phyloP scores from a whole-genome alignment of 1,140 invertebrate genomes.

The Maconellicoccus hirsutus region DNA sequence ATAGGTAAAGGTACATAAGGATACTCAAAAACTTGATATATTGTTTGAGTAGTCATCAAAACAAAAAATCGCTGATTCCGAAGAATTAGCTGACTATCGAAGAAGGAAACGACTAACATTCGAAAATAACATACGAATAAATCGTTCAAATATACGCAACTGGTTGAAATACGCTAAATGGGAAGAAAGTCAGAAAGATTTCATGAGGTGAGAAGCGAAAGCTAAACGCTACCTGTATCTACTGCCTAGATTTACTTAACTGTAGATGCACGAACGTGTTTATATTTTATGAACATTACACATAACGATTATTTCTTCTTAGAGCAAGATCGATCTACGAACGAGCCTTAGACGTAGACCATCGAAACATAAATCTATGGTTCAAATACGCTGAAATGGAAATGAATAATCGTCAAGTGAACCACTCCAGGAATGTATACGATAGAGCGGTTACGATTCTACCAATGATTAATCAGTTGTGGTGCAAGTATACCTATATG shows the following conservation, averaged over 20 bases:
- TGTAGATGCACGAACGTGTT: too few relatives aligned
- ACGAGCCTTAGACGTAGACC: conserved; percentile 91
- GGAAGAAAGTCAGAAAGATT: conserved; percentile 97
- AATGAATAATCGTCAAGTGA: conserved; percentile 90
- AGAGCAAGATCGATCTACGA: conserved; percentile 86
- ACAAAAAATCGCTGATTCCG: conserved; percentile 98
- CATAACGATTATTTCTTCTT: conserved; percentile 24
- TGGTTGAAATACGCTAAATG: conserved; percentile 99
- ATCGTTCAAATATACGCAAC: conserved; percentile 81
- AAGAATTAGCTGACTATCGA: conserved; percentile 91
- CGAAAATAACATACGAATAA: conserved; percentile 97
- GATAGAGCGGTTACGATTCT: conserved; percentile 93
- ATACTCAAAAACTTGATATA: too few relatives aligned
- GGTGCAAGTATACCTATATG: conserved; percentile 99
- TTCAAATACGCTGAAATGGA: conserved; percentile 99
- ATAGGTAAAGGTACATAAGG: too few relatives aligned
- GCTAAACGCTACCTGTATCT: too few relatives aligned
- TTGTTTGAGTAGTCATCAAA: conserved; percentile 70
- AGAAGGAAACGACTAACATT: conserved; percentile 89
- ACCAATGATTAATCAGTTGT: conserved; percentile 95
- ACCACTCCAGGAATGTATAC: conserved; percentile 97
- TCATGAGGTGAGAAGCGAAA: conserved; percentile 59
- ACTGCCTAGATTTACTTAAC: too few relatives aligned
- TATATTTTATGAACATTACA: too few relatives aligned
- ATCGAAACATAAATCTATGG: conserved; percentile 89